These are phyloP conservation scores for Saccopteryx bilineata DNA, from an alignment of 2,113 vertebrate species.

Conservation along the genomic window DNA sequence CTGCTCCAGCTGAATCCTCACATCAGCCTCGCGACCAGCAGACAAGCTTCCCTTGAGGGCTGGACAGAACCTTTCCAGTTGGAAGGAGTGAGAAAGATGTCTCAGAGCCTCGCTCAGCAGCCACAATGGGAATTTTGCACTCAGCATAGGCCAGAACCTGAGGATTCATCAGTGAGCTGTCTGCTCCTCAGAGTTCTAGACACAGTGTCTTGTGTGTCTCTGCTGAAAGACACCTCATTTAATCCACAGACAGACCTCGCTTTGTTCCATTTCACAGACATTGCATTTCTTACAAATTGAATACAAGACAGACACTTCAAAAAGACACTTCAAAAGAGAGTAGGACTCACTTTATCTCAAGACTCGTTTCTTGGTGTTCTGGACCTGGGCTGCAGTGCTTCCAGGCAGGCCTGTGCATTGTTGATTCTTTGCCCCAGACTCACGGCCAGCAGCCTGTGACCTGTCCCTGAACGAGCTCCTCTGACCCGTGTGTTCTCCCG, in stretches of 20 bases:
- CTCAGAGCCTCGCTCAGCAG: background rate
- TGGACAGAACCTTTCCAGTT: background rate
- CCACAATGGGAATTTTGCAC: background rate
- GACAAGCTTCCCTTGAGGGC: background rate
- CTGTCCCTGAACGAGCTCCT: background rate
- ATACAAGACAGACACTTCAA: background rate
- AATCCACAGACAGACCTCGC: background rate
- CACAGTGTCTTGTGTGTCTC: background rate
- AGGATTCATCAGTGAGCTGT: background rate
- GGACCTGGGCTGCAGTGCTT: background rate
- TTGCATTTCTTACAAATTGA: background rate
- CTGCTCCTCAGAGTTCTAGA: background rate
- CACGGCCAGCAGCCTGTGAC: too few species aligned
- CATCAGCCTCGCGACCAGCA: too few species aligned
- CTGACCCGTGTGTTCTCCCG: too few species aligned
- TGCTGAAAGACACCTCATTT: background rate
- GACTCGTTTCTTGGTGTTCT: background rate
- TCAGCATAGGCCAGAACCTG: too few species aligned
- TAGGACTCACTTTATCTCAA: background rate
- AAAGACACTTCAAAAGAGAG: background rate
- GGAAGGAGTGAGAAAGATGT: background rate
- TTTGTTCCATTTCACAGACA: background rate
- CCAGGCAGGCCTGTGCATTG: background rate
- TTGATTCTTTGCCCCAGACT: background rate
- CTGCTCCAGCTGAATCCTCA: rapidly evolving